These are phyloP conservation scores for Aricia artaxerxes DNA, from an alignment of 2,888 invertebrate genomes.

Conservation along the genomic window DNA sequence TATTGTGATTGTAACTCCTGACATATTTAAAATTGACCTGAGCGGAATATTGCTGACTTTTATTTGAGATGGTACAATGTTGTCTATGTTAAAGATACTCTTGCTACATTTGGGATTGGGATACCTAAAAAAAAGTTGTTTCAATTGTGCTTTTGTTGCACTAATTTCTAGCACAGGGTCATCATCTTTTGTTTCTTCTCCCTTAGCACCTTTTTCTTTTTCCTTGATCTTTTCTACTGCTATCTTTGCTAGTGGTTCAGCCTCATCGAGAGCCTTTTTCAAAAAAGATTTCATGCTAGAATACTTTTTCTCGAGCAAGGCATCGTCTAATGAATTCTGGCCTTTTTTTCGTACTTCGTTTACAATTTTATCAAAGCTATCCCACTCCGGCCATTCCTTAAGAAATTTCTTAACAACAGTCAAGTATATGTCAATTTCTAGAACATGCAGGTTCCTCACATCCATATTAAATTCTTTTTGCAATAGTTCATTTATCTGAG, in stretches of 20 bases:
- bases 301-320: slow-evolving; percentile 54
- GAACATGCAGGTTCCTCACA: slow-evolving; percentile 48
- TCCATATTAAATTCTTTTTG: slow-evolving; percentile 57
- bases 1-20: slow-evolving; percentile 46
- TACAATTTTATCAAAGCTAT: slow-evolving; percentile 56
- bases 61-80: slow-evolving; percentile 44
- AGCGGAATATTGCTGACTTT: slow-evolving; percentile 39
- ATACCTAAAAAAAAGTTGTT: slow-evolving; percentile 49
- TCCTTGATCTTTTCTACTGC: slow-evolving; percentile 43
- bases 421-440: slow-evolving; percentile 62
- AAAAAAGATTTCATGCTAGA: slow-evolving; percentile 55
- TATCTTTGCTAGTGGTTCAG: slow-evolving; percentile 47
- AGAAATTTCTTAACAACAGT: slow-evolving; percentile 63
- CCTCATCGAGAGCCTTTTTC: slow-evolving; percentile 48
- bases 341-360: slow-evolving; percentile 47
- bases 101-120: slow-evolving; percentile 47
- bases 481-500: slow-evolving; percentile 59
- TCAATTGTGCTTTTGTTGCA: slow-evolving; percentile 52
- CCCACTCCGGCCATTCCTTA: slow-evolving; percentile 70
- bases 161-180: slow-evolving; percentile 53
- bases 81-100: slow-evolving; percentile 53
- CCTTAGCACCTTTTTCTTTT: slow-evolving; percentile 31
- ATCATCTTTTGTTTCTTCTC: slow-evolving; percentile 32
- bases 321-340: slow-evolving; percentile 44
- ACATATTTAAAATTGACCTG: slow-evolving; percentile 53